A percentile compares a stretch with the other conserved stretches of the same genome.
These are phyloP conservation scores for Globodera rostochiensis DNA, from an alignment of 1,140 invertebrate species.

Conservation along the genomic window DNA sequence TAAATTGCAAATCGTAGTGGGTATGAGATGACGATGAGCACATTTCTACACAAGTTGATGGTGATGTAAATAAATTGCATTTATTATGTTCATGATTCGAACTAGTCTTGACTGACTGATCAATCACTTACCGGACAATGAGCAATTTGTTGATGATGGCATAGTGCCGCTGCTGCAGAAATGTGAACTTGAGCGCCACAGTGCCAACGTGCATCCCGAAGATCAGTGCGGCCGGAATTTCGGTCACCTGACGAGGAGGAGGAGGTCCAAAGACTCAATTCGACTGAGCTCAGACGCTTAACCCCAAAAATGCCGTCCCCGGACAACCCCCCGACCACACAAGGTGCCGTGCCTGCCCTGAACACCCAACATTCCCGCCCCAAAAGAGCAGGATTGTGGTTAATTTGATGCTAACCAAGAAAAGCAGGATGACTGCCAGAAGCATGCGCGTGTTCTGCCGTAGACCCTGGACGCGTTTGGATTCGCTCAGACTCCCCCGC, in stretches of 20 bases:
- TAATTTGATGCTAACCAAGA: conserved; percentile 35
- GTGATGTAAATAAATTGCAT: background rate
- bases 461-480: conserved; percentile 57
- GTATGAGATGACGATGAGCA: conserved; percentile 59
- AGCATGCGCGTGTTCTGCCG: conserved; percentile 60
- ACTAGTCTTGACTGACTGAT: background rate
- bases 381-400: background rate
- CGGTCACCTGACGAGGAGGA: conserved; percentile 33
- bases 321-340: too few relatives aligned
- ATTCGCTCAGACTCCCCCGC: conserved; percentile 53
- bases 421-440: conserved; percentile 59
- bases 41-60: conserved; percentile 49
- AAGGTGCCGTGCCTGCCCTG: background rate
- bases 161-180: conserved; percentile 53
- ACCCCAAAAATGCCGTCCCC: background rate
- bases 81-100: background rate
- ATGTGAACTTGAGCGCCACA: conserved; percentile 54
- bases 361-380: background rate
- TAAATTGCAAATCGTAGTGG: conserved; percentile 64
- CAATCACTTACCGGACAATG: conserved; percentile 55
- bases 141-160: conserved; percentile 58
- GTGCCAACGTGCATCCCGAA: conserved; percentile 58
- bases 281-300: background rate
- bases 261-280: too few relatives aligned
- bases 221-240: conserved; percentile 62